Evolutionary conservation across 2,797 vertebrate species (phyloP), one percentile per base, ranked within the genome.

Genomic region (Linurgus olivaceus): DNA sequence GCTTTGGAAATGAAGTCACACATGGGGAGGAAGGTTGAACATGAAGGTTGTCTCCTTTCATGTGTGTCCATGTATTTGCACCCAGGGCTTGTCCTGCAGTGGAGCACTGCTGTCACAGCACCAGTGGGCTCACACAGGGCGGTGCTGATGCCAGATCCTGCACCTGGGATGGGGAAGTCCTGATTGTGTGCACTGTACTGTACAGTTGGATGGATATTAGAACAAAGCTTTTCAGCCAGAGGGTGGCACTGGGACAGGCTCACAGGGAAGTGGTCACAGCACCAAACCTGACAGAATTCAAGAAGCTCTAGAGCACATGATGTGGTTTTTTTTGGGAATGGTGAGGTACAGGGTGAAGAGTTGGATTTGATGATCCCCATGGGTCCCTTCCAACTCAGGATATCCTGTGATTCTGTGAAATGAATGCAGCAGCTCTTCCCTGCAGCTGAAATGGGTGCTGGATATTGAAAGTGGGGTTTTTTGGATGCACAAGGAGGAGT

Each of bases 41-140:
- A 37, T 25, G 24, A 74, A 26, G 3, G 1, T 42, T 1, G 0
- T 23, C 8, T 87, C 24, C 29, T 44, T 44, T 31, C 14, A 4
- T 33, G 11, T 9, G 9, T 19, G 6, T 20, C 24, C n/a, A 52
- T 18, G 14, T 6, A 26, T 35, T 45, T 75, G 31, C 24, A 42
- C 5, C 9, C 18, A 67, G 19, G 24, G 8, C 24, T 58, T 68
- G 20, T 51, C 17, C 48, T 82, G 44, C 35, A 35, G 26, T 0
- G 2, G 37, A 59, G 8, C 25, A 10, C 33, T 33, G 58, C 25
- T 71, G 11, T 7, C 9, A 7, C 26, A 28, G 35, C 37, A 44
- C 5, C 35, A 2, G 2, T 17, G 29, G 29, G 9, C 7, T 75
- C 45, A 31, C 16, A 13, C 15, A 23, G 13, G 20, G 17, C 0